These are phyloP conservation scores for Scaptomyza montana DNA, from an alignment of 1,140 invertebrate species.

Conservation along the genomic window DNA sequence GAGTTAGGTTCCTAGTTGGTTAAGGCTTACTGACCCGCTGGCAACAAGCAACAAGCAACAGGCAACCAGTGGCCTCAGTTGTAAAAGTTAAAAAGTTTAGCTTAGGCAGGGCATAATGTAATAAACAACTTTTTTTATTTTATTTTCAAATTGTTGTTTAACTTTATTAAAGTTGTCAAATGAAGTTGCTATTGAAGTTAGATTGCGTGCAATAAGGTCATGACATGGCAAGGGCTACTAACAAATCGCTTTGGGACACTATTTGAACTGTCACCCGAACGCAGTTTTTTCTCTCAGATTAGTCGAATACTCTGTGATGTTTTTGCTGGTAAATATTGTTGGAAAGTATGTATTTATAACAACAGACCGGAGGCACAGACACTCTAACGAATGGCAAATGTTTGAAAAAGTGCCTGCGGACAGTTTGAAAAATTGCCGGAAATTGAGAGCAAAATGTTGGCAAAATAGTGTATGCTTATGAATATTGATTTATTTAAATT, in stretches of 20 bases:
- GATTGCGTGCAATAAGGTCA: conserved; percentile 57
- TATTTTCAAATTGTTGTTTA: conserved; percentile 64
- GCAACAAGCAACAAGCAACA: conserved; percentile 5
- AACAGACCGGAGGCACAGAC: conserved; percentile 44
- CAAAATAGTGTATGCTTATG: conserved; percentile 1
- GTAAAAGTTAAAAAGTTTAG: conserved; percentile 60
- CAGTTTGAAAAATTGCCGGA: conserved; percentile 23
- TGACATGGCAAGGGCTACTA: conserved; percentile 22
- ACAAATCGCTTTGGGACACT: conserved; percentile 29
- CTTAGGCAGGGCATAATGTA: conserved; percentile 67
- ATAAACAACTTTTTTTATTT: conserved; percentile 58
- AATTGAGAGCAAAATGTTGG: not conserved
- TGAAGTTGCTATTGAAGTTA: conserved; percentile 73
- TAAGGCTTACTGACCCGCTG: conserved; percentile 12
- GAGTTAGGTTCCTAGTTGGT: conserved; percentile 3
- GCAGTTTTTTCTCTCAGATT: conserved; percentile 43
- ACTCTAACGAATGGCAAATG: conserved; percentile 30
- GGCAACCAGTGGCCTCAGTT: conserved; percentile 34
- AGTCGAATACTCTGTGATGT: conserved; percentile 62
- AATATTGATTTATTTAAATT: conserved; percentile 5
- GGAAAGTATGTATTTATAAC: conserved; percentile 69
- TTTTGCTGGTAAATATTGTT: conserved; percentile 54
- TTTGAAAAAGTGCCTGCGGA: conserved; percentile 16
- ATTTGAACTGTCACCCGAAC: conserved; percentile 24
- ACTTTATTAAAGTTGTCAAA: conserved; percentile 79